Evolutionary conservation across 2,797 vertebrate species (phyloP).

Genomic region (Meda fulgida): DNA sequence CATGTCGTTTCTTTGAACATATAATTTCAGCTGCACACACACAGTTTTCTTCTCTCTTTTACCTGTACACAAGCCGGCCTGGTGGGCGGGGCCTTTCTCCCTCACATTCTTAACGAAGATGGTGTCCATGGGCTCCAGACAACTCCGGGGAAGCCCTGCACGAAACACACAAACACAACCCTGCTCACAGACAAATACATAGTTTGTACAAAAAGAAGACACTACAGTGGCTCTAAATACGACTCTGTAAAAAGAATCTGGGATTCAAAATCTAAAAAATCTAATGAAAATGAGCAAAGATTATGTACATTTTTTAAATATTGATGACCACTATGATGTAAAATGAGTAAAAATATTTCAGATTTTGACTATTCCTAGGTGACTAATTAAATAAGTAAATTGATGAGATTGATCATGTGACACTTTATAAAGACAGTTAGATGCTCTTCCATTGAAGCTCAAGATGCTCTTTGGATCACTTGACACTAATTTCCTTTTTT

Average conservation of each 20-base stretch:
- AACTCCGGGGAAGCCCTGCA: constrained; percentile 78
- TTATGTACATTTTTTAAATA: background rate
- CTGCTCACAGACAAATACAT: background rate
- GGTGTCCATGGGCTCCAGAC: constrained; percentile 97
- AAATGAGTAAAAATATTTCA: background rate
- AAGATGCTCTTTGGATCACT: background rate
- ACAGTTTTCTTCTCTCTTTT: constrained; percentile 11
- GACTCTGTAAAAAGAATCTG: no score
- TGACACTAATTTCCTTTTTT: background rate
- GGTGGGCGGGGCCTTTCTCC: constrained; percentile 91
- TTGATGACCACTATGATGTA: background rate
- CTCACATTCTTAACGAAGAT: constrained; percentile 98
- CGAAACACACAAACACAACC: constrained; percentile 40
- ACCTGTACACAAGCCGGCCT: constrained; percentile 87
- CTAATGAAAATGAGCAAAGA: background rate
- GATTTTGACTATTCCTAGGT: background rate
- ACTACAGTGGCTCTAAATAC: background rate
- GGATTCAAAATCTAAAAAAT: background rate
- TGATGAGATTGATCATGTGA: background rate
- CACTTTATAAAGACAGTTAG: background rate
- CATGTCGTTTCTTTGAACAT: background rate
- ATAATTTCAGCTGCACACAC: constrained; percentile 24
- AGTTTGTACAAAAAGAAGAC: background rate
- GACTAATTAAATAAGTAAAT: background rate
- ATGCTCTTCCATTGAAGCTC: background rate